Base-by-base conservation (phyloP, 2,113 vertebrate genomes). In the Tragulus kanchil region DNA sequence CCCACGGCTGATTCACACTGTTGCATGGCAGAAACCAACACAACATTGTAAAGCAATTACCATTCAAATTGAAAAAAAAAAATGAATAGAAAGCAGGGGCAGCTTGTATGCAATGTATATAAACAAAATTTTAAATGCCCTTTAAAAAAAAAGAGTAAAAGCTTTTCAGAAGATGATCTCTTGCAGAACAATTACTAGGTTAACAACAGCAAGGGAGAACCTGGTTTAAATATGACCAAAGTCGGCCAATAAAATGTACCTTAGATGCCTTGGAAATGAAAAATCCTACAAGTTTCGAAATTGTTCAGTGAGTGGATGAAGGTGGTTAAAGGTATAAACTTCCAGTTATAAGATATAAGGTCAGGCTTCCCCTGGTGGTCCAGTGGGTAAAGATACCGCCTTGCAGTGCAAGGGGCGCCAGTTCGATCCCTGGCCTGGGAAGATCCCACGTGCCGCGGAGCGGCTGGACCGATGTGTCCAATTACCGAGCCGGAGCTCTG, bases 161-260 rank as follows among this genome's bases (percentile, higher is more conserved):
- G 19, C 5, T 54, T 89, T 91, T 26, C 45, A 19, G 56, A 94
- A 87, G 23, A 92, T 31, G 50, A 56, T 17, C 42, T 16, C 48
- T 65, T 65, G 1, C 6, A 82, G 50, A 93, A 91, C 59, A 83
- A 52, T 59, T 82, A 82, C 45, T 6, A 83, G 65, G 78, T 42
- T 95, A n/a, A 93, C 86, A 93, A 85, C 58, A 79, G 61, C 71
- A 73, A 85, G 54, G 31, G 14, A 93, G 15, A 42, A 3, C 61
- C 79, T 85, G 79, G 90, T 54, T 73, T 88, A 93, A 88, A 90
- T 58, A 89, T 26, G n/a, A 64, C 56, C 17, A 36, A 82, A 86
- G 45, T 48, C 3, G 65, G 84, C 77, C 25, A 90, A 92, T 48
- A 67, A 95, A 82, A 82, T 7, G 69, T 15, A 56, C 10, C 59